Evolutionary conservation across 92 coral and sea anemone genomes (phyloP).

Genomic region (Hydrozoanthus gracilis): DNA sequence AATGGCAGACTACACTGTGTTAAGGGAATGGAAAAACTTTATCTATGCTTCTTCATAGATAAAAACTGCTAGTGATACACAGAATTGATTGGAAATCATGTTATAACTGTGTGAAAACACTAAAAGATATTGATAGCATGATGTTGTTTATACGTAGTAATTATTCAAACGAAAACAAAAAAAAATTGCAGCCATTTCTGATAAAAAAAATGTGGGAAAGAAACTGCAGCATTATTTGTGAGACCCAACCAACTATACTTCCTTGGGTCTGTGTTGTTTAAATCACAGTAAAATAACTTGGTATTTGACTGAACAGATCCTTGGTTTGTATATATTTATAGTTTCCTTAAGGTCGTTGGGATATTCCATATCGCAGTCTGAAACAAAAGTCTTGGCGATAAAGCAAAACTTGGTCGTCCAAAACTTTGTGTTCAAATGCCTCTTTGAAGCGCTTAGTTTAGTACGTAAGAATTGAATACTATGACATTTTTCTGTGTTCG

Average conservation of each 20-base stretch:
- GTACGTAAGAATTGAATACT: slow-evolving; percentile 3
- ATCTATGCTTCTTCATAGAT: too few relatives aligned
- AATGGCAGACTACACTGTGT: too few relatives aligned
- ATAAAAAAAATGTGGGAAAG: not conserved
- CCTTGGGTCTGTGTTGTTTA: not conserved
- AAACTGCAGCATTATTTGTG: not conserved
- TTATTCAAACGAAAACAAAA: slow-evolving; percentile 3
- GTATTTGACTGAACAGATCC: not conserved
- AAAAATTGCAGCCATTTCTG: not conserved
- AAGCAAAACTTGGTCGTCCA: slow-evolving; percentile 14
- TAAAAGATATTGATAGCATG: slow-evolving; percentile 1
- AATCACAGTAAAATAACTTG: not conserved
- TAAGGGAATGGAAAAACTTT: too few relatives aligned
- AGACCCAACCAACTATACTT: not conserved
- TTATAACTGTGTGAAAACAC: not conserved
- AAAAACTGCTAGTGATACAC: too few relatives aligned
- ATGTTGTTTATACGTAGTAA: not conserved
- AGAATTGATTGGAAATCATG: too few relatives aligned
- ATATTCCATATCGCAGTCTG: not conserved
- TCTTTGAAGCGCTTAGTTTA: slow-evolving; percentile 2
- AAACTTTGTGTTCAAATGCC: not conserved
- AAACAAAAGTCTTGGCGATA: not conserved
- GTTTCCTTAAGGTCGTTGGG: not conserved
- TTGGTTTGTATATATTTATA: not conserved
- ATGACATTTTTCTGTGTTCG: not conserved